Percentiles rank a stretch among this genome's conserved stretches.
Conservation (phyloP, 35 echinoderm and acorn worm genomes). For the Stichopus chloronotus region DNA sequence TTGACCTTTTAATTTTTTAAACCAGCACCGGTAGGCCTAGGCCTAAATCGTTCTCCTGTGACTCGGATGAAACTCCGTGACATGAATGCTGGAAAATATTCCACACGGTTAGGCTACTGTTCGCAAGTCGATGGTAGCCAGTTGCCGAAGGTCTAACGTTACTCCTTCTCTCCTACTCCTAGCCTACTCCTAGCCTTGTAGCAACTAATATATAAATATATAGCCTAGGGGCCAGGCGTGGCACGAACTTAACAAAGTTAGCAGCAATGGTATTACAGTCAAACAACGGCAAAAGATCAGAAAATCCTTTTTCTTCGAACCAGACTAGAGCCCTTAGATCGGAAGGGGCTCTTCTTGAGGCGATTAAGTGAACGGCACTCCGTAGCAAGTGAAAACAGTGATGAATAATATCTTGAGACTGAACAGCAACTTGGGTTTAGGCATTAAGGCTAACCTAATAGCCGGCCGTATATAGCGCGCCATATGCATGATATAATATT, state of each 20-base stretch:
- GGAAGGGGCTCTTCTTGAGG: not conserved
- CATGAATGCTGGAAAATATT: not conserved
- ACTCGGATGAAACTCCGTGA: slow-evolving; percentile 27
- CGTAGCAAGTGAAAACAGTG: slow-evolving; percentile 31
- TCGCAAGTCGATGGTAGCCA: not conserved
- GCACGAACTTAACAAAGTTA: slow-evolving; percentile 17
- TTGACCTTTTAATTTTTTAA: slow-evolving; percentile 10
- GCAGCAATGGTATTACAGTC: not conserved
- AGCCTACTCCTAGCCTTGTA: too few species aligned
- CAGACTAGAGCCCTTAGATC: slow-evolving; percentile 21
- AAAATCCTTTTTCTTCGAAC: slow-evolving; percentile 22
- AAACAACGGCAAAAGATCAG: slow-evolving; percentile 13
- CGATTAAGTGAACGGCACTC: not conserved
- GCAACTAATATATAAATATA: too few species aligned
- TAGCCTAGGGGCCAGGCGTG: slow-evolving; percentile 14
- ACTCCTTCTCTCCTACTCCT: too few species aligned
- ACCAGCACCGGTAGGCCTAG: not conserved
- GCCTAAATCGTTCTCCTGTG: slow-evolving; percentile 18
- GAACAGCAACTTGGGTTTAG: not conserved
- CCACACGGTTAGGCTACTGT: not conserved
- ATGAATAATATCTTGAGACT: not conserved
- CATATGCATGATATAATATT: not conserved
- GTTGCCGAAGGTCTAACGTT: not conserved
- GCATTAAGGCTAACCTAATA: not conserved
- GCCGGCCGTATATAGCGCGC: not conserved